These are phyloP conservation scores for Antechinus flavipes DNA, from an alignment of 2,113 vertebrate species.

Conservation along the genomic window DNA sequence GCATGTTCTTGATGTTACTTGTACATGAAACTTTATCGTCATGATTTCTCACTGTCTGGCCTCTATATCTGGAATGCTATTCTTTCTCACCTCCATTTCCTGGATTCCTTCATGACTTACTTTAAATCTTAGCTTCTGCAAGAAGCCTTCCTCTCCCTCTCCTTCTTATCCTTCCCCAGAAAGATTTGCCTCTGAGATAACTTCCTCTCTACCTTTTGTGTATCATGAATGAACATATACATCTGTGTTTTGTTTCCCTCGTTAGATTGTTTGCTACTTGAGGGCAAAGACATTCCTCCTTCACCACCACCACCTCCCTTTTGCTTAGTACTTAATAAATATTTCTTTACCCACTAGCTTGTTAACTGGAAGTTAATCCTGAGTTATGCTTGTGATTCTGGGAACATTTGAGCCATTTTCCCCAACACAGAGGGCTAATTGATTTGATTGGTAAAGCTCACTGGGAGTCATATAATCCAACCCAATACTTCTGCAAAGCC, in stretches of 20 bases:
- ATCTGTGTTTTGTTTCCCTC: background rate
- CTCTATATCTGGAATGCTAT: background rate
- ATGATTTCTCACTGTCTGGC: background rate
- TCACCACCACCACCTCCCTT: background rate
- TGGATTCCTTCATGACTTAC: background rate
- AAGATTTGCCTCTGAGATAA: background rate
- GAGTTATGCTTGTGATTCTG: background rate
- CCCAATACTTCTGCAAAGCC: slow-evolving; percentile 1
- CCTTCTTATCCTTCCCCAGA: background rate
- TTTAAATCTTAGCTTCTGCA: background rate
- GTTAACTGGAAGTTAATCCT: background rate
- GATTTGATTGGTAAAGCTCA: slow-evolving; percentile 39
- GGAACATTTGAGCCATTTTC: background rate
- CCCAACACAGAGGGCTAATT: background rate
- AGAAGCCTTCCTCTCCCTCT: background rate
- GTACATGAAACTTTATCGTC: background rate
- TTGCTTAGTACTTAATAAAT: background rate
- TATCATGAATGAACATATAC: background rate
- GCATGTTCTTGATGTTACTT: background rate
- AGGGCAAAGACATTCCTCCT: background rate
- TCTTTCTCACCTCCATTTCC: background rate
- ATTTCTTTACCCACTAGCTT: background rate
- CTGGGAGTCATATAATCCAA: background rate
- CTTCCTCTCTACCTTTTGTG: background rate
- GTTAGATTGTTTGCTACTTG: background rate